Base-by-base conservation (phyloP, 2,888 invertebrate genomes). In the Harmothoe impar region DNA sequence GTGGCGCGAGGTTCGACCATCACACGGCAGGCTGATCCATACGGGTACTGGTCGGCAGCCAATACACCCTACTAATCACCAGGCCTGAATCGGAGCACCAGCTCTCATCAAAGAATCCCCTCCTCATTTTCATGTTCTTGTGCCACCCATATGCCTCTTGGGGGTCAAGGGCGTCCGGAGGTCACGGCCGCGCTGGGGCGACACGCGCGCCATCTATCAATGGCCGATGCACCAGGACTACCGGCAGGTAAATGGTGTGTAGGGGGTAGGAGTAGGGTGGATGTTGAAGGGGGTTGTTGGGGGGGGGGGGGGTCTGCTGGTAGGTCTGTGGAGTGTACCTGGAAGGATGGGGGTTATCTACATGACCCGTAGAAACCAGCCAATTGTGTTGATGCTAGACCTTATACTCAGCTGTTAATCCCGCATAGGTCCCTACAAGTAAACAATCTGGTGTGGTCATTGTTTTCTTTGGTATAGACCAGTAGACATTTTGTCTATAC, bases 101-200 rank as follows among this genome's bases (percentile, higher is more conserved):
- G 29, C 72, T 72, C 72, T 72, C 72, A 72, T 72, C 72, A 72
- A 72, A 72, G 72, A 72, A 72, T 23, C 29, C 43, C 72, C 31
- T 72, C 72, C 72, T 72, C 72, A 72, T 72, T 72, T 72, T 72
- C 72, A 72, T 72, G 72, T 72, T 72, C 72, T 72, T 29, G 29
- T 72, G 31, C 72, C 72, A 72, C 72, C 72, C 72, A 72, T 72
- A 72, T 72, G 72, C 72, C 72, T 72, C 72, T 72, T 72, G 72
- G 72, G 31, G 72, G 72, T 29, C 72, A 72, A 72, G 72, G 72
- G 15, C 72, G 31, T 25, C 29, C 72, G 5, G 72, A 72, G 72
- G 72, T 72, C 72, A 72, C 5, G 72, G 72, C 31, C 15, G 15
- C 3, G 72, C 72, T 72, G 25, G 15, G 20, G 29, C 72, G 72